phyloP scores from a whole-genome alignment of 2,888 invertebrate genomes.

The Allygus modestus region DNA sequence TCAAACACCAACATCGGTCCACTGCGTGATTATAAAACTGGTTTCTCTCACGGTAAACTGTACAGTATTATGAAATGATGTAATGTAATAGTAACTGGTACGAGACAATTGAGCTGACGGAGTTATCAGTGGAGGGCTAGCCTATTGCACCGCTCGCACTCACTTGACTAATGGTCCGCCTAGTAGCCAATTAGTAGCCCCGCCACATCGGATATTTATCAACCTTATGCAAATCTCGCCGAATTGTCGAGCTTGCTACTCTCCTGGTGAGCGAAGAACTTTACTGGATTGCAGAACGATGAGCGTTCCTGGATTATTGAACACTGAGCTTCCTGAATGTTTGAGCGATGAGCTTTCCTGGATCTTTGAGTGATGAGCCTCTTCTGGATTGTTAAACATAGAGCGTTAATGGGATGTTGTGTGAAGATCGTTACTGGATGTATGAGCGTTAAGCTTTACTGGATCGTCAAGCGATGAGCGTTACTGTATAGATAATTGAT shows the following conservation, averaged over 20 bases:
- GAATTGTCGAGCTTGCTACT: background rate
- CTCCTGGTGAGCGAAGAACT: background rate
- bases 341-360: background rate
- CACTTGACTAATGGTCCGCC: background rate
- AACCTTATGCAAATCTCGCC: slow-evolving; percentile 1
- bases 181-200: background rate
- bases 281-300: background rate
- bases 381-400: background rate
- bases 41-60: no score
- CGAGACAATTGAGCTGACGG: background rate
- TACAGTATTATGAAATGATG: background rate
- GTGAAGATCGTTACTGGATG: no score
- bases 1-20: no score
- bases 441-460: no score
- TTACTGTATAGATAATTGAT: no score
- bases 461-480: no score
- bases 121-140: background rate
- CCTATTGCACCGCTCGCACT: background rate
- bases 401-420: background rate
- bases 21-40: no score
- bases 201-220: background rate
- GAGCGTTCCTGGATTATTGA: background rate
- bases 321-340: background rate
- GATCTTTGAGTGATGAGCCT: background rate
- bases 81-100: background rate